Conservation (phyloP, 2,797 vertebrate genomes). For the Oryzias sinensis region DNA sequence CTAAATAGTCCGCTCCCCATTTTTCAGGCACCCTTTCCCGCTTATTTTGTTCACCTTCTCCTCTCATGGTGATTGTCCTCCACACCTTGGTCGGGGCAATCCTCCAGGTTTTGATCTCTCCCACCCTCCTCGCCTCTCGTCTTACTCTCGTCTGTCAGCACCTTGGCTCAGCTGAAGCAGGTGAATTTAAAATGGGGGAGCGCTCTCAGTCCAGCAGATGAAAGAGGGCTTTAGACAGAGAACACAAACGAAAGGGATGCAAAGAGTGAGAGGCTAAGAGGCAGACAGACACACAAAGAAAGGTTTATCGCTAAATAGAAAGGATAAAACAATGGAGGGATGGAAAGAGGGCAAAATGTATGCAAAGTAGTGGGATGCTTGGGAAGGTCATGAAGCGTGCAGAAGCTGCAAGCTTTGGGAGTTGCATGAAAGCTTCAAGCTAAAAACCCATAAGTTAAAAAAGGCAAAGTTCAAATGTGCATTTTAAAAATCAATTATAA, state of each 20-base stretch:
- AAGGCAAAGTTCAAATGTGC: no score
- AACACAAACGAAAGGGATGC: slow-evolving; percentile 58
- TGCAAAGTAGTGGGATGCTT: slow-evolving; percentile 29
- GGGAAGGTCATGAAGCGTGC: slow-evolving; percentile 27
- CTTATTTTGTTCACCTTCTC: slow-evolving; percentile 2
- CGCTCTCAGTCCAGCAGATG: slow-evolving; percentile 59
- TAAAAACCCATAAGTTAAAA: slow-evolving; percentile 26
- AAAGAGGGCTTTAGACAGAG: slow-evolving; percentile 69
- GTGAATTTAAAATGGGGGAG: slow-evolving; percentile 70
- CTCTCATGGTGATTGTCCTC: slow-evolving; percentile 60
- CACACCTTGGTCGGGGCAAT: slow-evolving; percentile 63
- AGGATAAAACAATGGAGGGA: slow-evolving; percentile 36
- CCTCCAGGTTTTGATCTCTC: slow-evolving; percentile 66
- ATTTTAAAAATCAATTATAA: no score
- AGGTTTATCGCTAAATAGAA: slow-evolving; percentile 39
- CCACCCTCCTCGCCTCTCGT: slow-evolving; percentile 16
- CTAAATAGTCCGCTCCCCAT: slow-evolving; percentile 46
- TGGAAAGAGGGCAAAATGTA: slow-evolving; percentile 31
- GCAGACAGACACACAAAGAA: slow-evolving; percentile 39
- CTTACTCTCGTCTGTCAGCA: slow-evolving; percentile 59
- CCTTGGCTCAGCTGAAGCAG: slow-evolving; percentile 57
- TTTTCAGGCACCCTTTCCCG: slow-evolving; percentile 28
- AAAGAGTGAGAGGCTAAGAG: slow-evolving; percentile 29
- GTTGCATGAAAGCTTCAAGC: slow-evolving; percentile 13
- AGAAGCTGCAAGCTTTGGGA: slow-evolving; percentile 14